These are phyloP conservation scores for Tenthredo notha DNA, from an alignment of 2,888 invertebrate species.

Conservation along the genomic window DNA sequence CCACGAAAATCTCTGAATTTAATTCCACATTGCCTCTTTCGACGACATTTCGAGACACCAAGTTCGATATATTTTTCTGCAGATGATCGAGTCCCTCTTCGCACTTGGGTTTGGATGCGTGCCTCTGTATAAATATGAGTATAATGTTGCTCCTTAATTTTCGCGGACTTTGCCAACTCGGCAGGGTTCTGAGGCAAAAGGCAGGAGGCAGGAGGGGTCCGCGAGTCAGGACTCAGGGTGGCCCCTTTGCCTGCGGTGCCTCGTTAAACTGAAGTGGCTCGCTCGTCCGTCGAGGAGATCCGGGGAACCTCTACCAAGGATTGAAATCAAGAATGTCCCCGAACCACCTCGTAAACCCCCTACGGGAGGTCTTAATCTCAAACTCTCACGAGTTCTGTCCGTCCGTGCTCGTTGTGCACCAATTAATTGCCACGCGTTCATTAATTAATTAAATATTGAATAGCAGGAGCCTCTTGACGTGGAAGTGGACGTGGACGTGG, in stretches of 20 bases:
- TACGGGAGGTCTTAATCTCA: constrained; percentile 53
- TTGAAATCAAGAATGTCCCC: constrained; percentile 74
- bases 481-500: neutral
- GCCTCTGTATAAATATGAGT: constrained; percentile 19
- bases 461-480: constrained; percentile 19
- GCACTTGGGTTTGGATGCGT: constrained; percentile 42
- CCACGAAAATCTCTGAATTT: neutral
- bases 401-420: constrained; percentile 47
- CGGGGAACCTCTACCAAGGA: constrained; percentile 57
- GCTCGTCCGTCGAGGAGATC: constrained; percentile 37
- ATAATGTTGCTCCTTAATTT: constrained; percentile 36
- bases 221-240: constrained; percentile 56
- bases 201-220: constrained; percentile 47
- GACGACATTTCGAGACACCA: neutral
- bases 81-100: neutral
- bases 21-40: neutral
- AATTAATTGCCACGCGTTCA: constrained; percentile 72
- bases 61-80: neutral
- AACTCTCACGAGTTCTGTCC: constrained; percentile 33
- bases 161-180: constrained; percentile 57
- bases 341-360: constrained; percentile 68
- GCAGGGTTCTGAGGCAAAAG: constrained; percentile 55
- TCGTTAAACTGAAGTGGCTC: constrained; percentile 53
- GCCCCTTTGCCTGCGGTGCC: constrained; percentile 62
- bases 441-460: constrained; percentile 71